Evolutionary conservation across 2,797 vertebrate genomes (phyloP), one percentile per base, ranked within the genome.

Genomic region (Morus bassanus): DNA sequence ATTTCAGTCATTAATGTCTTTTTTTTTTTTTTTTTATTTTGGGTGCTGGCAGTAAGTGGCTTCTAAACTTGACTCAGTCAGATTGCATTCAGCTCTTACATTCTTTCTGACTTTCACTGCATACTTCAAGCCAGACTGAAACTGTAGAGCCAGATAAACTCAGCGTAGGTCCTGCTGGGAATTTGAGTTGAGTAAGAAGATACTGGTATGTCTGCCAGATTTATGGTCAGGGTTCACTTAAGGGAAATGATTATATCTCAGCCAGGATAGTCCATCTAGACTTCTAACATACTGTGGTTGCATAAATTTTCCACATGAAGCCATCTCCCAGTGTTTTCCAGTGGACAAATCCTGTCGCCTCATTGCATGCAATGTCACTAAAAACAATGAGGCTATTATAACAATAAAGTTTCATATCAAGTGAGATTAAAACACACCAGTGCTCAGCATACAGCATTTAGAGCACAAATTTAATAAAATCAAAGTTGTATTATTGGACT

Each of bases 141-240:
- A 91, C 54, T 35, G 18, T 7, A 94, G 78, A 87, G 60, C 61
- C 73, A 89, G 64, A 91, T 61, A 89, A 96, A 72, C 30, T 81
- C 61, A 65, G 51, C 1, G 1, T 61, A 87, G 73, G 14, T 85
- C 85, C 64, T 93, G n/a, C 68, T 85, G 67, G 63, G 39, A 94
- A 90, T 77, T 5, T 76, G 60, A 81, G 82, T 88, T 86, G 85
- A 91, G 86, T 91, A 94, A 96, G 78, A 91, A 93, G 90, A 96
- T 72, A 61, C 28, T 51, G 39, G 39, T 33, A 65, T 39, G 33
- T 69, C 78, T 91, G 33, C 23, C 77, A 88, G 85, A 91, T 85
- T 94, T 95, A 91, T 65, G 50, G 57, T 67, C 2, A 3, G 79
- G 59, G 82, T 88, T 97, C 69, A 77, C 70, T 72, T 93, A 56